Evolutionary conservation across 2,113 vertebrate species (phyloP), one percentile per base, ranked within the genome.

Genomic region (Gymnocephalus cernua): DNA sequence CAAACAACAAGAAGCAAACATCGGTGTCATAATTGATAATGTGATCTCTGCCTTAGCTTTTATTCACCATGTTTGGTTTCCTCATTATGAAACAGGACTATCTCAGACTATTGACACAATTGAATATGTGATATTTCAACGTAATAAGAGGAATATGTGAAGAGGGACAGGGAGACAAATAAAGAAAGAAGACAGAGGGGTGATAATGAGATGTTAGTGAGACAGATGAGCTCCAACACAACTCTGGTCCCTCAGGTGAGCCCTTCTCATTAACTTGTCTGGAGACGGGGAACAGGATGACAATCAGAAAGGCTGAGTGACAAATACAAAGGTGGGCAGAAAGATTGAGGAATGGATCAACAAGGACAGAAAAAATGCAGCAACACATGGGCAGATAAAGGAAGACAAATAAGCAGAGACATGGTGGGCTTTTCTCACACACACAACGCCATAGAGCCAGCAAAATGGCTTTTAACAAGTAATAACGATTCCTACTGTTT

Each of bases 121-220:
- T 45, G 29, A 80, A 23, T 75, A 82, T 83, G 77, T 79, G 54
- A 88, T 82, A 66, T 84, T 83, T 77, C 58, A 67, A 68, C 1
- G 2, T 73, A 87, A 83, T 76, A 29, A 84, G 51, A 73, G 44
- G 71, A 77, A 80, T 62, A 82, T 7, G 45, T 25, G 62, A 76
- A 47, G 65, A 76, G 21, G 44, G 45, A 65, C 57, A 74, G 18
- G 44, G 67, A 71, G 72, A 50, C 51, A 80, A 80, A 87, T 76
- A 83, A 57, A 81, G 56, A 72, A 41, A 70, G 72, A 54, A 59
- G 85, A 85, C 76, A 58, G 59, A 45, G 38, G 25, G 71, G 87
- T 89, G 89, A 90, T 93, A 94, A 94, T 92, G 84, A 94, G 85
- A 87, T 87, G 85, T 65, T 89, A 93, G 93, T 93, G 82, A 92